Evolutionary conservation across 2,113 vertebrate species (phyloP), one percentile per base, ranked within the genome.

Genomic region (Pangasianodon hypophthalmus): DNA sequence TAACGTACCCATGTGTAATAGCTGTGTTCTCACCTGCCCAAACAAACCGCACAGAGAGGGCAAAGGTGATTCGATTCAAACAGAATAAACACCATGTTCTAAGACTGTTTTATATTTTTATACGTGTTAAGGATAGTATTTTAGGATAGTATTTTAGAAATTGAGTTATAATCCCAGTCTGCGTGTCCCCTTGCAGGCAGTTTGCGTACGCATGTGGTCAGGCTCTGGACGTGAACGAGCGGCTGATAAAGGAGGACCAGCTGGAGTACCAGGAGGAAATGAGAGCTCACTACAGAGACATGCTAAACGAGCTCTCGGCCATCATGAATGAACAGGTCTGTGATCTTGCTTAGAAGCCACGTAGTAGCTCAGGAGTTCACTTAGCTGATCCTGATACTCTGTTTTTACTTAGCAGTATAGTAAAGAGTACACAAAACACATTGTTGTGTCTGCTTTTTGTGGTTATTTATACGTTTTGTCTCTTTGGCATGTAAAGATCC

Each of bases 231-330:
- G 98, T 99, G 92, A 99, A 99, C 0, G 98, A 98, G 75, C 97
- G 97, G 50, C 97, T 99, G 58, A 99, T 99, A 94, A 99, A 99
- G 93, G 98, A 99, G 93, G 98, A 99, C 91, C 98, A 99, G 90
- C 94, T 99, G 94, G 98, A 99, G 92, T 99, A 99, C 94, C 98
- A 99, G 94, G 98, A 98, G 92, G 98, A 99, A 93, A 97, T 99
- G 97, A 97, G 97, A 92, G 96, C 97, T 93, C 98, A 99, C 93
- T 99, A 99, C 58, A 96, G 95, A 93, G 98, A 99, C 92, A 98
- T 99, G 98, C 96, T 99, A 93, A 95, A 92, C 0, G 98, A 99
- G 88, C 97, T 99, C 83, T 99, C 97, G 0, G 92, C 93, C 73
- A 94, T 99, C 94, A 99, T 99, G 98, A 99, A 98, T 8, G 98